Evolutionary conservation across 1,140 invertebrate species (phyloP), one percentile per base, ranked within the genome.

Genomic region (Sminthurinus signatus): DNA sequence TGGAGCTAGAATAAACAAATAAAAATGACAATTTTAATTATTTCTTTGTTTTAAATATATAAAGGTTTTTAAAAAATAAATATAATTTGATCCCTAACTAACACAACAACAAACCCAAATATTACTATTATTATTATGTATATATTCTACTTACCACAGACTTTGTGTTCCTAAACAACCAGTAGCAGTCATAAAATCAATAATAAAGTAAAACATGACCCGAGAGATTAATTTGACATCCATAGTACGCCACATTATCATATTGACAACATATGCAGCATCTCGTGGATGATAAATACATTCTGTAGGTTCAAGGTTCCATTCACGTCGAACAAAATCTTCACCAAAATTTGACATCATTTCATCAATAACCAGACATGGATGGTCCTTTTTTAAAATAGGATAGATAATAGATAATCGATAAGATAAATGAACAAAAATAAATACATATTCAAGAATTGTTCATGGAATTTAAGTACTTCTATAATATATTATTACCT

Each of bases 221-320:
- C 64, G 44, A 27, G 64, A 52, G 15, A 72, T 59, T 3, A 50
- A 32, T 32, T 62, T 64, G 1, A 46, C 21, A 28, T 67, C 61
- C 10, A 44, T 50, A 27, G 62, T 29, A n/a, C 19, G 25, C 67
- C 67, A 72, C 64, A 64, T 36, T 21, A 69, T 46, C 67, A 72
- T 67, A 43, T 72, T 72, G 8, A 67, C 14, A 21, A 72, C 60
- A 48, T 67, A 67, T 2, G 58, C 67, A 25, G 62, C 39, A 63
- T 72, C 64, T 25, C 54, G 39, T 8, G 70, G 70, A 43, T 67
- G 70, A 56, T 72, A 72, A 19, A 62, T n/a, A 29, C 3, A 10
- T 28, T 72, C 67, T 23, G 43, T 55, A 19, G 51, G 44, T 19
- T 57, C 46, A 12, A 67, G 17, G 28, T 64, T 32, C 64, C 62